A percentile compares a stretch with the other conserved stretches of the same genome.
phyloP scores from a whole-genome alignment of 2,888 invertebrate genomes.

The Amitus sp. region DNA sequence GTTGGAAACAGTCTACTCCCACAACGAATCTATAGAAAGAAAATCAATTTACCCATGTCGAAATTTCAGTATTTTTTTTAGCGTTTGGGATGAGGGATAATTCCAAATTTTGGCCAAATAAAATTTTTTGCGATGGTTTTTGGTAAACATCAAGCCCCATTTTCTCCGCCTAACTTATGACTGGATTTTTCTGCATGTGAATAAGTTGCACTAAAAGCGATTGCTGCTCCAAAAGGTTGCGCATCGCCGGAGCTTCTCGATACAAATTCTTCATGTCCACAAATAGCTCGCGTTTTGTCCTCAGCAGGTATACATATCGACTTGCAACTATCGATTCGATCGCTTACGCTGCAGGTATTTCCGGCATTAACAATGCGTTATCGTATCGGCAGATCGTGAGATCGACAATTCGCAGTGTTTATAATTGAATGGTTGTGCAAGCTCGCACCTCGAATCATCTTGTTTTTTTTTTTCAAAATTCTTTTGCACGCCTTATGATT shows the following conservation, averaged over 20 bases:
- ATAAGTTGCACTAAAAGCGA: slow-evolving; percentile 24
- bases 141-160: no score
- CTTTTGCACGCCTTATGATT: background rate
- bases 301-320: slow-evolving; percentile 35
- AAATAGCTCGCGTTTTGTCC: slow-evolving; percentile 34
- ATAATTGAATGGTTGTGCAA: slow-evolving; percentile 26
- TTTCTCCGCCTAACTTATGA: no score
- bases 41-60: no score
- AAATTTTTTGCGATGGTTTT: no score
- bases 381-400: slow-evolving; percentile 39
- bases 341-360: slow-evolving; percentile 37
- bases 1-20: no score
- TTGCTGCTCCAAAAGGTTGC: slow-evolving; percentile 25
- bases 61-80: no score
- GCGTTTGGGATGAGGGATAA: no score
- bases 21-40: no score
- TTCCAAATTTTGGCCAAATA: no score
- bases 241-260: slow-evolving; percentile 22
- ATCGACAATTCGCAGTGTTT: slow-evolving; percentile 37
- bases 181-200: background rate
- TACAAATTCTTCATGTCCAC: slow-evolving; percentile 31
- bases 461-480: no score
- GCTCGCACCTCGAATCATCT: background rate
- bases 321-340: slow-evolving; percentile 40
- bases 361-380: slow-evolving; percentile 37